Evolutionary conservation across 2,113 vertebrate genomes (phyloP).

Genomic region (Rattus rattus): DNA sequence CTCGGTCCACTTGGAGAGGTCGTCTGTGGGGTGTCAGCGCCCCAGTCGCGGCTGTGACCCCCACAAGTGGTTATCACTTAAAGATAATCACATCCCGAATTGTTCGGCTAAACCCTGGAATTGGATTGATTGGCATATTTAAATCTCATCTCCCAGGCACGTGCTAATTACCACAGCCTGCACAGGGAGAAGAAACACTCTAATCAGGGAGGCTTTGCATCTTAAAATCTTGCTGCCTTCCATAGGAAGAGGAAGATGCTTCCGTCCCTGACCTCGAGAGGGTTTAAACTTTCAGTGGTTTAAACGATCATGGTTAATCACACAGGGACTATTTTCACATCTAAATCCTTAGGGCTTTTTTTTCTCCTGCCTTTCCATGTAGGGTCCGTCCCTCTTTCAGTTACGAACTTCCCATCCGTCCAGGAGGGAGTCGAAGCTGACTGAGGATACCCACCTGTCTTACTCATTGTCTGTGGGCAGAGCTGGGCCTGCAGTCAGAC

Average conservation of each 20-base stretch:
- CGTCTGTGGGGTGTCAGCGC: conserved; percentile 41
- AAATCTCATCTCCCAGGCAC: conserved; percentile 86
- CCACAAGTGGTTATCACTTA: conserved; percentile 71
- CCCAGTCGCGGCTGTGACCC: conserved; percentile 39
- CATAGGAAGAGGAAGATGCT: conserved; percentile 63
- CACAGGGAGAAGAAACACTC: conserved; percentile 54
- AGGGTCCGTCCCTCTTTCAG: conserved; percentile 38
- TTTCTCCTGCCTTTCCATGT: conserved; percentile 9
- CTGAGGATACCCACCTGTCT: conserved; percentile 50
- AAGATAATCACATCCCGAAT: conserved; percentile 79
- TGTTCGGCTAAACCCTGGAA: conserved; percentile 80
- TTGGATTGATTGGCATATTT: conserved; percentile 83
- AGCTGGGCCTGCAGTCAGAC: conserved; percentile 8
- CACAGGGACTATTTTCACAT: conserved; percentile 36
- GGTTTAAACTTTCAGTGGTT: conserved; percentile 65
- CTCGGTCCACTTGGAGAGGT: neutral
- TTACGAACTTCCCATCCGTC: neutral
- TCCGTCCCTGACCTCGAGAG: conserved; percentile 66
- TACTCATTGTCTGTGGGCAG: neutral
- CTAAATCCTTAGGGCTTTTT: neutral
- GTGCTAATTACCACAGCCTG: conserved; percentile 83
- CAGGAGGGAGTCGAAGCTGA: neutral
- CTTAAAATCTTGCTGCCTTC: conserved; percentile 75
- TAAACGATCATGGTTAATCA: conserved; percentile 5
- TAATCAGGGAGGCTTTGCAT: conserved; percentile 82